phyloP scores from a whole-genome alignment of 2,113 vertebrate genomes.

The Larimichthys crocea region DNA sequence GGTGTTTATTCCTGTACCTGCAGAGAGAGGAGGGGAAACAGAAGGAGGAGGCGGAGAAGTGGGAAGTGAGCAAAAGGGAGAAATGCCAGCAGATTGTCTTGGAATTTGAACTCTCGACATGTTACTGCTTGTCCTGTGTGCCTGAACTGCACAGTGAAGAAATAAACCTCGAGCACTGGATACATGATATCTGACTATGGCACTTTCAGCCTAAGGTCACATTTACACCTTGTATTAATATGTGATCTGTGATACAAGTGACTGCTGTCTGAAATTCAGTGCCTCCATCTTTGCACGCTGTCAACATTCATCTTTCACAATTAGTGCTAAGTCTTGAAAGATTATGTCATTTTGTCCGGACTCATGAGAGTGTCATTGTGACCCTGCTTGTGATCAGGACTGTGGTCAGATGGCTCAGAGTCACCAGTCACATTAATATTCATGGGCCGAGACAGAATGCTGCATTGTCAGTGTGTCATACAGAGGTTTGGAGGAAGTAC shows the following conservation, averaged over 20 bases:
- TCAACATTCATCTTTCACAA: not conserved
- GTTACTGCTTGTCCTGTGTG: constrained; percentile 48
- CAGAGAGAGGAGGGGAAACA: constrained; percentile 1
- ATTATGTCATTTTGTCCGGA: constrained; percentile 10
- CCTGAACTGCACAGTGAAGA: not conserved
- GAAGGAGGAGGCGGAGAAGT: not conserved
- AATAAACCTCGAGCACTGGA: not conserved
- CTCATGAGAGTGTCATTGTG: constrained; percentile 49
- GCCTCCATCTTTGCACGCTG: not conserved
- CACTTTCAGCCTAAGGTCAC: not conserved
- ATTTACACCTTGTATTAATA: not conserved
- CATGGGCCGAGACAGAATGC: constrained; percentile 25
- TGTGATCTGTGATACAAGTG: not conserved
- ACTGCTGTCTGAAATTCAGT: not conserved
- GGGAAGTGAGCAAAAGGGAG: not conserved
- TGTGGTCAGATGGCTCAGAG: constrained; percentile 24
- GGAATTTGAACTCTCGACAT: constrained; percentile 44
- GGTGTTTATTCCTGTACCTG: constrained; percentile 44
- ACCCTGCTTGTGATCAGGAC: not conserved
- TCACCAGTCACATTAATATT: constrained; percentile 58
- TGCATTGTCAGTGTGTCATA: constrained; percentile 43
- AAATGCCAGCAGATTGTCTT: constrained; percentile 18
- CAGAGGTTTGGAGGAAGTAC: constrained; percentile 12
- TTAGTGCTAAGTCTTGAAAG: not conserved
- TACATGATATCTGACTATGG: too few species aligned